A percentile compares a stretch with the other conserved stretches of the same genome.
Conservation (phyloP, 2,113 vertebrate species). For the Telmatochromis sp. region DNA sequence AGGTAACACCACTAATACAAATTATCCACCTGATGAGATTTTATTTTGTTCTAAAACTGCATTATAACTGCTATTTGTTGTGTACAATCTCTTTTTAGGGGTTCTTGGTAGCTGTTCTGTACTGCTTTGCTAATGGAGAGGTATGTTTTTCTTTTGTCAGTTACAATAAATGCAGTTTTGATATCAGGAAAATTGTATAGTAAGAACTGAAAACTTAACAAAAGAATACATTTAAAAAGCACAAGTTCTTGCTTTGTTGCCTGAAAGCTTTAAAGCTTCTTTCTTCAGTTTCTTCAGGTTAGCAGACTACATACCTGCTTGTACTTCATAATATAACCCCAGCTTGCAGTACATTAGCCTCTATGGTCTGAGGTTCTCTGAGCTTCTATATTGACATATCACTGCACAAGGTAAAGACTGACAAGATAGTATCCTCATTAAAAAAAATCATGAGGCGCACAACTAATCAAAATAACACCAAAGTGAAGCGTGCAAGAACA, state of each 20-base stretch:
- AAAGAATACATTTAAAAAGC: rapidly evolving
- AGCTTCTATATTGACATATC: neutral
- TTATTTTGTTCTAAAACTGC: neutral
- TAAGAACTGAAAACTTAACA: neutral
- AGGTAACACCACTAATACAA: slow-evolving; percentile 50
- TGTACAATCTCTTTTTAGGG: slow-evolving; percentile 71
- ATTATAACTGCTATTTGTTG: neutral
- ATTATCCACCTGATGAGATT: neutral
- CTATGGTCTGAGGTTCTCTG: neutral
- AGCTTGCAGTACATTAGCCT: neutral
- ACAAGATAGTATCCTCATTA: neutral
- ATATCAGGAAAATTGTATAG: neutral
- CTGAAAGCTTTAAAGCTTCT: neutral
- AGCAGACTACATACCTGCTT: neutral
- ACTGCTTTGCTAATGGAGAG: slow-evolving; percentile 95
- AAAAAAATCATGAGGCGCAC: neutral
- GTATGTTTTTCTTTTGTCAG: slow-evolving; percentile 59
- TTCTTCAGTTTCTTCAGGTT: neutral
- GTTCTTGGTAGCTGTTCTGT: slow-evolving; percentile 85
- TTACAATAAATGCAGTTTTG: neutral
- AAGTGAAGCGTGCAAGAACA: neutral
- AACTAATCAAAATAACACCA: neutral
- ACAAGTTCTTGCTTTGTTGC: neutral
- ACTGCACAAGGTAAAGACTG: neutral
- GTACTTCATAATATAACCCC: neutral